Base-by-base conservation (phyloP, 2,888 invertebrate genomes). In the Eutolmus rufibarbis region DNA sequence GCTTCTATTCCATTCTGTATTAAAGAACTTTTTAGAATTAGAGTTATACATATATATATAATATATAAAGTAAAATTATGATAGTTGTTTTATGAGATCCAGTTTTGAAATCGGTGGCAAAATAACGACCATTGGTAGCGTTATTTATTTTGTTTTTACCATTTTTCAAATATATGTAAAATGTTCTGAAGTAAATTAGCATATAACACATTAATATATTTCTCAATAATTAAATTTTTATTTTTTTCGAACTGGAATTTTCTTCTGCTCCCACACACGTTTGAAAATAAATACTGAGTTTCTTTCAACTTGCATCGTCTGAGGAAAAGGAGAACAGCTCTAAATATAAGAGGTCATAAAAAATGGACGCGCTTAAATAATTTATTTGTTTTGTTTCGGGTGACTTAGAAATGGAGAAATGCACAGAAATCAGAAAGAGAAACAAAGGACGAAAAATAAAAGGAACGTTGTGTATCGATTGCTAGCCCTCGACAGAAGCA, bases 381-480 rank as follows among this genome's bases (percentile, higher is more conserved):
- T 88, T 87, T 77, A 88, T 84, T 87, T 88, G 88, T 88, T 88
- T 88, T 88, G 84, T 88, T 88, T 88, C 88, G 88, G 88, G 87
- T 87, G 88, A 87, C 88, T 87, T 88, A 84, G 88, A 87, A 87
- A 78, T 87, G 87, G 87, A 74, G 84, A 79, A 85, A 85, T 78
- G n/a, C 43, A 56, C 51, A 77, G 86, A 46, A 43, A 86, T 87
- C 78, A 66, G 51, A 74, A 74, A 74, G 43, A 74, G 86, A 86
- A 74, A 81, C 81, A 51, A 82, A 76, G 37, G 82, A 31, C 84
- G 86, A 86, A 51, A 74, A 40, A 57, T 66, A 46, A 79, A 79
- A 46, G 28, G 46, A 51, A 23, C 46, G 46, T 5, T 23, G 46
- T 79, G 40, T 79, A 88, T 76, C 82, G 51, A 31, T 51, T 77